Conservation (phyloP, 1,140 invertebrate species). For the Zophobas atratus region DNA sequence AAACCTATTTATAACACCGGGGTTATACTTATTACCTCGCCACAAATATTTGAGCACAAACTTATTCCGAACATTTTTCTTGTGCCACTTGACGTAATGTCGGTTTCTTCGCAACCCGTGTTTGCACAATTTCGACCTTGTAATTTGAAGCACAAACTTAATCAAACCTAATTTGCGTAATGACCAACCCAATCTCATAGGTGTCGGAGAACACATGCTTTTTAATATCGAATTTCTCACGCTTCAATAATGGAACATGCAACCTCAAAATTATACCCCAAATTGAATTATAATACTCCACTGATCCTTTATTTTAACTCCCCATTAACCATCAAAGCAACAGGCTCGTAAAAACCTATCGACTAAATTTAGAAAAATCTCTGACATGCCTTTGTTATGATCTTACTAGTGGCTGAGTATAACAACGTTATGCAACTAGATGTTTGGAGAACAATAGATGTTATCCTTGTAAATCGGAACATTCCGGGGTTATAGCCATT, state of each 20-base stretch:
- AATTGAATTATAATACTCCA: slow-evolving; percentile 53
- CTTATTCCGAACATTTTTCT: neutral
- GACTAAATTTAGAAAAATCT: too few species aligned
- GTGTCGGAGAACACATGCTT: slow-evolving; percentile 31
- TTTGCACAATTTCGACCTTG: too few species aligned
- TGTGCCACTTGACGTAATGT: neutral
- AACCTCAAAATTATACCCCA: slow-evolving; percentile 50
- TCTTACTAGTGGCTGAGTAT: too few species aligned
- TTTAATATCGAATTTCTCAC: slow-evolving; percentile 30
- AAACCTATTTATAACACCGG: slow-evolving; percentile 31
- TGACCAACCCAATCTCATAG: slow-evolving; percentile 11
- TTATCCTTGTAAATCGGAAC: too few species aligned
- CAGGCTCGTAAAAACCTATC: neutral
- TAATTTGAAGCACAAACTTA: neutral
- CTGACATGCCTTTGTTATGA: too few species aligned
- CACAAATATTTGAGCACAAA: slow-evolving; percentile 27
- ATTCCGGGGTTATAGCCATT: too few species aligned
- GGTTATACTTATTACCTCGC: slow-evolving; percentile 16
- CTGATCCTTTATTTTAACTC: slow-evolving; percentile 13
- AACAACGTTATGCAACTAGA: too few species aligned
- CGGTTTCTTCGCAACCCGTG: too few species aligned
- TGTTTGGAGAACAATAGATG: too few species aligned
- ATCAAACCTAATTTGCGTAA: slow-evolving; percentile 23
- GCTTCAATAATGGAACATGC: slow-evolving; percentile 44
- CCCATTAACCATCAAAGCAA: slow-evolving; percentile 24